Conservation (phyloP, 2,888 invertebrate genomes). For the Caenorhabditis sp. region DNA sequence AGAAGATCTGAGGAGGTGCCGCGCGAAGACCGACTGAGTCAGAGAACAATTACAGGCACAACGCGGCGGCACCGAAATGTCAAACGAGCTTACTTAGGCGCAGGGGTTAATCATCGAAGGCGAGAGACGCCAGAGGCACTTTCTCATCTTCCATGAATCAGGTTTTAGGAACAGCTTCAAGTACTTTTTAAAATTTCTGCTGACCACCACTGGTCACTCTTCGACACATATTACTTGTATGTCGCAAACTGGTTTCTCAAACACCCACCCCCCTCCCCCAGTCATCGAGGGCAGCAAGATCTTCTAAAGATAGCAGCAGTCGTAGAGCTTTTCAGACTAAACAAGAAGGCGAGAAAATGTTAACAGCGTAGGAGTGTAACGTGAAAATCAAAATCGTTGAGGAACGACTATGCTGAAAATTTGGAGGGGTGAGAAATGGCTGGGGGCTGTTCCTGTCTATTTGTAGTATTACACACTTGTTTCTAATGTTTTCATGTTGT, state of each 20-base stretch:
- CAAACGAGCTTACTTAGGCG: background rate
- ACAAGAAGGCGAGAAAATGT: background rate
- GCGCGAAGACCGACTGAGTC: slow-evolving; percentile 14
- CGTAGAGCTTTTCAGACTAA: background rate
- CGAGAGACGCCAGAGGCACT: background rate
- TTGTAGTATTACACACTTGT: slow-evolving; percentile 12
- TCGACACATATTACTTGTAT: slow-evolving; percentile 7
- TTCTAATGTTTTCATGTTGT: slow-evolving; percentile 3
- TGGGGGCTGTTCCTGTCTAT: background rate
- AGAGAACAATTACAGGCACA: slow-evolving; percentile 25
- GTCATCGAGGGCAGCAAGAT: background rate
- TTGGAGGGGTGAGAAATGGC: background rate
- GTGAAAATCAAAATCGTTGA: too few relatives aligned
- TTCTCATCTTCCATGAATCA: background rate
- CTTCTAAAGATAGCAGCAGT: background rate
- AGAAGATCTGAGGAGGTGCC: slow-evolving; percentile 20
- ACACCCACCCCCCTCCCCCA: background rate
- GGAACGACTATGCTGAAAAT: too few relatives aligned
- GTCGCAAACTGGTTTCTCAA: background rate
- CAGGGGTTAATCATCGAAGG: background rate
- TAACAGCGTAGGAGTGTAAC: background rate
- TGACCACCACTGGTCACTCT: background rate
- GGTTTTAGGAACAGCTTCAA: slow-evolving; percentile 10
- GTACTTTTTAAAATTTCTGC: slow-evolving; percentile 3
- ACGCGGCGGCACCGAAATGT: background rate